Evolutionary conservation across 2,888 invertebrate species (phyloP), one percentile per base, ranked within the genome.

Genomic region (Hedychridium roseum): DNA sequence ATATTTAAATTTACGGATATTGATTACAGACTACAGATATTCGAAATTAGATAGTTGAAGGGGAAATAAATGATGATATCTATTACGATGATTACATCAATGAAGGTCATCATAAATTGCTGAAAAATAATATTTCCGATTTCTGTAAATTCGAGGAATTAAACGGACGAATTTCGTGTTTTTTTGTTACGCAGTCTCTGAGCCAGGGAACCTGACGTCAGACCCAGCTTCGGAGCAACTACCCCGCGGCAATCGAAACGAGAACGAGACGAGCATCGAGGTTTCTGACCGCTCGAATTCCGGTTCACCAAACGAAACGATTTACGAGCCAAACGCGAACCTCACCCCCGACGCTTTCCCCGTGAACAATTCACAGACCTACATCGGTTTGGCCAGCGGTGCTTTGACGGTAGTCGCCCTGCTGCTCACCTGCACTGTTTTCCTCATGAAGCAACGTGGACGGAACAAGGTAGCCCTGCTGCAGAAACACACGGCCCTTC

Each of bases 381-480:
- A 78, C 54, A 73, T 78, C 37, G 77, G 76, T 11, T 57, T 90
- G 1, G 83, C 90, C 12, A 88, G 88, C 26, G 87, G 87, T 0
- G 84, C 86, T 0, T 73, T 89, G 52, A 88, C 87, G 2, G 86
- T 88, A 70, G 80, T 88, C 35, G 85, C 86, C 1, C 79, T 89
- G 4, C 80, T 89, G 15, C 78, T 87, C 47, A 85, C 86, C 18
- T 86, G 87, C 68, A 84, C 85, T 7, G 83, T 86, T 9, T 83
- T 86, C 61, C 80, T 88, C 54, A 85, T 89, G 83, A 84, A 87
- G 43, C 80, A 86, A 21, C 76, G 87, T 16, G 87, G 86, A n/a
- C 80, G 85, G 30, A 85, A 86, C 66, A 85, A 84, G 57, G 85
- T 86, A 3, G 85, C 86, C 1, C 80, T 86, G 2, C 78, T 86